Conservation (phyloP, 2,888 invertebrate genomes). For the Adelognathus sp. region DNA sequence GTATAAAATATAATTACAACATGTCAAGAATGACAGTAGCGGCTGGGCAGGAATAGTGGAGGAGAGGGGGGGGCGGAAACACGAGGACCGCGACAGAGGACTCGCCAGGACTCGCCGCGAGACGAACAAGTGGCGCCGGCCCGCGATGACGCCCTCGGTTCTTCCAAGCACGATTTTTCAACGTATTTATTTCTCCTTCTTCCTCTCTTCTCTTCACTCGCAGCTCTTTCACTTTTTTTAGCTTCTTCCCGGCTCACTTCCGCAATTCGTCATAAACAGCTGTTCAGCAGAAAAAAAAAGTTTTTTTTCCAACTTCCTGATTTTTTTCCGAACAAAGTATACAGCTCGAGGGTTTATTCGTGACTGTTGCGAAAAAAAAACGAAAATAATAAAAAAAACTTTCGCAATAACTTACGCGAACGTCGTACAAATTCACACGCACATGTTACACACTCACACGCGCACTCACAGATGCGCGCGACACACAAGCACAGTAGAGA, state of each 20-base stretch:
- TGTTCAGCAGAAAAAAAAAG: no score
- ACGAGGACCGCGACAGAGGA: no score
- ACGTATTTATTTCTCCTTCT: not conserved
- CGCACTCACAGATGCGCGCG: not conserved
- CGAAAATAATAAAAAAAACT: no score
- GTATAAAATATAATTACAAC: not conserved
- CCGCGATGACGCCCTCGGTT: not conserved
- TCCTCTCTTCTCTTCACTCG: no score
- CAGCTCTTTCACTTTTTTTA: no score
- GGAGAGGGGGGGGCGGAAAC: not conserved
- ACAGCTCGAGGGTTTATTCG: no score
- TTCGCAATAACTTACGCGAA: no score
- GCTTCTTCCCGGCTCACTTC: no score
- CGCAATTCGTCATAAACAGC: no score
- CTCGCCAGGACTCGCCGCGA: not conserved
- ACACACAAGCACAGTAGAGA: not conserved
- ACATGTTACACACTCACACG: not conserved
- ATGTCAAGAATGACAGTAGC: not conserved
- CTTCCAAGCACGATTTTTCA: not conserved
- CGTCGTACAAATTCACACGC: not conserved
- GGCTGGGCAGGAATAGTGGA: not conserved
- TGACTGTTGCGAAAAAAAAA: no score
- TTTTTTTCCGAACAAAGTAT: no score
- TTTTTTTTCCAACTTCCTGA: no score
- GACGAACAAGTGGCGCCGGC: not conserved